Evolutionary conservation across 92 coral and sea anemone species (phyloP), one percentile per base, ranked within the genome.

Genomic region (Siderastrea radians): DNA sequence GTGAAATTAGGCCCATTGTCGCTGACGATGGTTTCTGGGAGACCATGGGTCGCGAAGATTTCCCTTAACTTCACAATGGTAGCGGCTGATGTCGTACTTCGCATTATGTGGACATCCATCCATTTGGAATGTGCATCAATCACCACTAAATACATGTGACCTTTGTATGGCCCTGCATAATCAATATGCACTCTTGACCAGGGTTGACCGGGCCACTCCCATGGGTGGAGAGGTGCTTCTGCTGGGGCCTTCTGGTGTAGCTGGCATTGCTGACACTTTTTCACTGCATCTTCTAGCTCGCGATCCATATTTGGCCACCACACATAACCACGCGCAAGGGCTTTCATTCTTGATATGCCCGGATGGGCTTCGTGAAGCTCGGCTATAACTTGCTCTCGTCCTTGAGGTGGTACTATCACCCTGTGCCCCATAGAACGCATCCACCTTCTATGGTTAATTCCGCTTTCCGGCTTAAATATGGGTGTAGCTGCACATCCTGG

Each of bases 351-450:
- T 51, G 87, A 72, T 8, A 85, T 90, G 47, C 93, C 93, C 53
- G 90, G 80, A 79, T 90, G 87, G 64, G 85, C 80, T 4, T 81
- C 77, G 19, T 90, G 84, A 50, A 90, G 79, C 65, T 61, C 87
- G 2, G 72, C 79, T 60, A 86, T 61, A 43, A 86, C 87, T 65
- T 72, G 77, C 26, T 74, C 61, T 64, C 85, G 50, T 50, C 89
- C 86, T 76, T 78, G 86, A 1, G 93, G 90, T 68, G 92, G 89
- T 26, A 89, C 79, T 16, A 84, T 63, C 54, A 89, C 92, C 49
- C 92, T 66, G 60, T 47, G 17, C 92, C 92, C 89, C 92, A 75
- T 13, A 91, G 75, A 46, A 91, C 50, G n/a, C 94, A 91, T 75
- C 91, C 91, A 17, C 49, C 84, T 55, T 77, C 80, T 6, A 74